Evolutionary conservation across 2,797 vertebrate genomes (phyloP).

Genomic region (Sebastiscus tertius): DNA sequence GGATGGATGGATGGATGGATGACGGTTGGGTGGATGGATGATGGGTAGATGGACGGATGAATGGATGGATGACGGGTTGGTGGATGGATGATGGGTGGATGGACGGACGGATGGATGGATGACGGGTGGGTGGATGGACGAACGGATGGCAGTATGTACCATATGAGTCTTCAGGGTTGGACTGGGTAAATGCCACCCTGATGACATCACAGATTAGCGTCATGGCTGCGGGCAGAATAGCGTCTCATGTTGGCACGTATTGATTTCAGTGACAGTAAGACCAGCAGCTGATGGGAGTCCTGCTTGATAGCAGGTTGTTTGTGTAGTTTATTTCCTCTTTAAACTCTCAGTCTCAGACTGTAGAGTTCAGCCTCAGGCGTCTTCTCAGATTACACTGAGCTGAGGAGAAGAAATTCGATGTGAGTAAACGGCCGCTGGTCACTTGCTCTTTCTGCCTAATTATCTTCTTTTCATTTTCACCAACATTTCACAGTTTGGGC

Average conservation of each 20-base stretch:
- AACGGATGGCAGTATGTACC: background rate
- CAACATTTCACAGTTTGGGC: conserved; percentile 35
- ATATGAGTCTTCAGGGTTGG: background rate
- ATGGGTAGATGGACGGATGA: background rate
- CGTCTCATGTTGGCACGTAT: conserved; percentile 10
- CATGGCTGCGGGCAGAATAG: conserved; percentile 7
- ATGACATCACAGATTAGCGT: conserved; percentile 29
- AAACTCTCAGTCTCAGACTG: background rate
- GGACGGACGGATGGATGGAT: background rate
- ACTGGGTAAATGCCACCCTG: background rate
- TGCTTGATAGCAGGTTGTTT: background rate
- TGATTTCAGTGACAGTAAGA: background rate
- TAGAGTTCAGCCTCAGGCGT: conserved; percentile 9
- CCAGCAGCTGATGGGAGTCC: background rate
- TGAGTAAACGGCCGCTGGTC: conserved; percentile 35
- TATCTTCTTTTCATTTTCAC: conserved; percentile 21
- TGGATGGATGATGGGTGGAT: too few relatives aligned
- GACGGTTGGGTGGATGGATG: background rate
- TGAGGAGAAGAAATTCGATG: conserved; percentile 19
- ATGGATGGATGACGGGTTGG: background rate
- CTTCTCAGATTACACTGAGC: conserved; percentile 26
- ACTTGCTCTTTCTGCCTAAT: conserved; percentile 38
- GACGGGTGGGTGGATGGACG: background rate
- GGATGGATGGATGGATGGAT: too few relatives aligned
- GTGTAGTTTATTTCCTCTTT: background rate